Evolutionary conservation across 2,797 vertebrate species (phyloP), one percentile per base, ranked within the genome.

Genomic region (Melanotaenia nigrans): DNA sequence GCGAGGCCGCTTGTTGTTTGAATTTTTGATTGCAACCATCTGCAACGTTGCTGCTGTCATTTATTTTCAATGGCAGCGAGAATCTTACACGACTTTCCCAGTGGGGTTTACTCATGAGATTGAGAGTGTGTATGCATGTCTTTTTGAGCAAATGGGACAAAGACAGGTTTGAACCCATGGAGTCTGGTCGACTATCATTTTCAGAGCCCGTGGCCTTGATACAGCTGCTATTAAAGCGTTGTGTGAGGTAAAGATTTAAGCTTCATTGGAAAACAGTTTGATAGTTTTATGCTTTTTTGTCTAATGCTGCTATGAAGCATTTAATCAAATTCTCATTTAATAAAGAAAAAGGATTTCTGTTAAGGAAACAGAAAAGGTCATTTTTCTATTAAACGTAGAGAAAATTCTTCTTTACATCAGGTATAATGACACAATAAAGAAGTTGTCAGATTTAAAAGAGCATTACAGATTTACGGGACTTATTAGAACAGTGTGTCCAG

Each of bases 21-120:
- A 91, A 92, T 93, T 87, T 92, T 90, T 92, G 89, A 93, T 93
- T 92, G 89, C 84, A 91, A 90, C 92, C 92, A 91, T 93, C 90
- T 93, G 92, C 87, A 89, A 84, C 45, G 64, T 90, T 80, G 89
- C 85, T 79, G 84, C 85, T 92, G 89, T 91, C 85, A 90, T 92
- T 92, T 89, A 88, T 90, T 91, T 89, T 87, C 83, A 79, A 89
- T 86, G 91, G 90, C 90, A 90, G 88, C 71, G 84, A 78, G 89
- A 89, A 89, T 91, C 89, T 84, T 85, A 81, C 63, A 83, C 81
- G 63, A 73, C 86, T 82, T 85, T 87, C 85, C 88, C 88, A 76
- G 63, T 86, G 83, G 88, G 84, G 73, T 79, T 86, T 77, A 45
- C 35, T 66, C 56, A 73, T 64, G 22, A 59, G 73, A 42, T 16